phyloP scores from a whole-genome alignment of 2,888 invertebrate species.

The Latrodectus hesperus region DNA sequence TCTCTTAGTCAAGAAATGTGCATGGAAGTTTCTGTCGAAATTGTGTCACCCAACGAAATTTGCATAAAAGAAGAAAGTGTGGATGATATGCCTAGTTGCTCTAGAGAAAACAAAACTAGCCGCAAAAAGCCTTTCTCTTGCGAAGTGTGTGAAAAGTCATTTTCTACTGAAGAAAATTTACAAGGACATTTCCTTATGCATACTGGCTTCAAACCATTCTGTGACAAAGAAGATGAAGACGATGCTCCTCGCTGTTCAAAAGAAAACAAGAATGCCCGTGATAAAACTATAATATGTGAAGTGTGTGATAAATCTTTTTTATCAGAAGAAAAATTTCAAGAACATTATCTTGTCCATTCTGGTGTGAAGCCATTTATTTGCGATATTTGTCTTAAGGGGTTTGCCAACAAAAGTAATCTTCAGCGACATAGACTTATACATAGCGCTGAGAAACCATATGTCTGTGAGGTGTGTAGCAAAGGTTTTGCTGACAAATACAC shows the following conservation, averaged over 20 bases:
- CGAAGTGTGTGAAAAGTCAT: conserved; percentile 27
- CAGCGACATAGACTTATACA: conserved; percentile 53
- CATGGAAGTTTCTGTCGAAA: conserved; percentile 9
- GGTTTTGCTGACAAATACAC: conserved; percentile 63
- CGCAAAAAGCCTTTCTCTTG: conserved; percentile 21
- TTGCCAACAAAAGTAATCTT: conserved; percentile 61
- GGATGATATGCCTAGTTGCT: conserved; percentile 19
- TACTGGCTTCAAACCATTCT: conserved; percentile 16
- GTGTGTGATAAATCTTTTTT: conserved; percentile 51
- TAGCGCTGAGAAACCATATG: conserved; percentile 52
- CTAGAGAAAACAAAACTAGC: background rate
- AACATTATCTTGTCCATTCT: conserved; percentile 58
- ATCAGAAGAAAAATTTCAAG: conserved; percentile 63
- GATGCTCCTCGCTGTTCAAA: background rate
- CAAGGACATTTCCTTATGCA: conserved; percentile 38
- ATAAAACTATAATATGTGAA: conserved; percentile 44
- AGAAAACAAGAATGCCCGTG: conserved; percentile 25
- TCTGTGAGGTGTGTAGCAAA: conserved; percentile 49
- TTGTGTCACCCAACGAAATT: background rate
- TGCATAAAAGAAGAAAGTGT: conserved; percentile 36
- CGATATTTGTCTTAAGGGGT: conserved; percentile 56
- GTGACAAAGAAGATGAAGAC: conserved; percentile 2
- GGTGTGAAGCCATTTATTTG: conserved; percentile 59
- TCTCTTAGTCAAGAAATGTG: background rate
- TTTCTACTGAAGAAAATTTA: conserved; percentile 28